These are phyloP conservation scores for Saccostrea echinata DNA, from an alignment of 1,140 invertebrate genomes.

Conservation along the genomic window DNA sequence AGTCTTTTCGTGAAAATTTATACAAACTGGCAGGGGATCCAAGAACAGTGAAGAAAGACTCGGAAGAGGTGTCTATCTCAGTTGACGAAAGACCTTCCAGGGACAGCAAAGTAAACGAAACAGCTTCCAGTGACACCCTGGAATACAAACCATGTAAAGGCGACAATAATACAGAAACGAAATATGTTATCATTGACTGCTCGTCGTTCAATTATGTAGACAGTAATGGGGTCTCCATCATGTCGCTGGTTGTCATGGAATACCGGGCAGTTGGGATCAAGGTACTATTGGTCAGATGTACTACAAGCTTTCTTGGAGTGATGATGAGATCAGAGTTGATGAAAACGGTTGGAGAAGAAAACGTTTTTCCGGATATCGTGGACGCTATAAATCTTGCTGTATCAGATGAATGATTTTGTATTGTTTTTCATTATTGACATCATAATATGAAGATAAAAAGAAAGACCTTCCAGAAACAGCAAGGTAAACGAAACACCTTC, in stretches of 20 bases:
- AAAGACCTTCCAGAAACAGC: conserved; percentile 35
- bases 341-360: conserved; percentile 24
- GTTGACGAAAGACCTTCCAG: background rate
- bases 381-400: conserved; percentile 41
- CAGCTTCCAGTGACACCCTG: conserved; percentile 52
- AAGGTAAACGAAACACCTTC: background rate
- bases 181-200: conserved; percentile 73
- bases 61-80: background rate
- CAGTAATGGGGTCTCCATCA: conserved; percentile 68
- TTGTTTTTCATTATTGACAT: too few relatives aligned
- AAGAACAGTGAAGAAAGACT: conserved; percentile 13
- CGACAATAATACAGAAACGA: background rate
- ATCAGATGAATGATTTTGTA: background rate
- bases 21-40: conserved; percentile 60
- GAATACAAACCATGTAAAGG: background rate
- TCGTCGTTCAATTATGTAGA: conserved; percentile 74
- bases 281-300: conserved; percentile 47
- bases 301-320: background rate
- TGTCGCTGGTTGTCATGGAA: conserved; percentile 65
- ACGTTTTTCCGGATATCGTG: conserved; percentile 47
- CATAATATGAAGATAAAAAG: too few relatives aligned
- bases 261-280: conserved; percentile 55
- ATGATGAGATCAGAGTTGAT: conserved; percentile 34
- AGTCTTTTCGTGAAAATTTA: conserved; percentile 71
- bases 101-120: conserved; percentile 25